A percentile compares a stretch with the other conserved stretches of the same genome.
Conservation (phyloP, 2,888 invertebrate species). For the Hirtodrosophila cameraria region DNA sequence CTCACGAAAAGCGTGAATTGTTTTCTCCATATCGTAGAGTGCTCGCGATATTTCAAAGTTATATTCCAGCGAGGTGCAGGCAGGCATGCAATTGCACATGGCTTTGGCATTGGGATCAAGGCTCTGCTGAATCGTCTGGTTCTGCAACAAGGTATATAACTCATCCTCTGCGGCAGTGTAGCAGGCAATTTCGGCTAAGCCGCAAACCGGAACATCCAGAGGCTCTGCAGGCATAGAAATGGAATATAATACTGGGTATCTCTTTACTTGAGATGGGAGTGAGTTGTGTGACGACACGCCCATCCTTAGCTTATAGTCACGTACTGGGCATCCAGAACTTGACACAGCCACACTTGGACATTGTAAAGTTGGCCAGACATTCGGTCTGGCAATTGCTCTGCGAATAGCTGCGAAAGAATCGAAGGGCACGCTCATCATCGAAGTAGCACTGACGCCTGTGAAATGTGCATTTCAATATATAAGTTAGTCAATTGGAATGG, state of each 20-base stretch:
- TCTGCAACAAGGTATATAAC: conserved; percentile 69
- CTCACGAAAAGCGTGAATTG: conserved; percentile 75
- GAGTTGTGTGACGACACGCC: too few species aligned
- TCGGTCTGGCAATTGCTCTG: conserved; percentile 90
- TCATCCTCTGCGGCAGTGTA: conserved; percentile 80
- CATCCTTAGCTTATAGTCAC: conserved; percentile 11
- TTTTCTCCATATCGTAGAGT: conserved; percentile 68
- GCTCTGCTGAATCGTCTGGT: conserved; percentile 73
- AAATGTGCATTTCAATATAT: background rate
- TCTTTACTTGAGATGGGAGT: too few species aligned
- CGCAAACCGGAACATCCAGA: conserved; percentile 82
- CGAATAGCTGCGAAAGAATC: conserved; percentile 88
- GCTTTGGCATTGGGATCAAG: conserved; percentile 58
- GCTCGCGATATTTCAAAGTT: conserved; percentile 82
- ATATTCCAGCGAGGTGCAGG: conserved; percentile 82
- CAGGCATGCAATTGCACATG: conserved; percentile 82
- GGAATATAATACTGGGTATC: background rate
- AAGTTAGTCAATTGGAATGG: background rate
- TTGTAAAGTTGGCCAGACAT: conserved; percentile 88
- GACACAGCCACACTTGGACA: conserved; percentile 87
- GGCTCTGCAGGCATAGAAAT: conserved; percentile 62
- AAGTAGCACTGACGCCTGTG: conserved; percentile 88
- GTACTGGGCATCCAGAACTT: conserved; percentile 88
- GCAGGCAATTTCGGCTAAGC: conserved; percentile 80
- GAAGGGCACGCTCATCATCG: conserved; percentile 87